These are phyloP conservation scores for Lepus timidus DNA, from an alignment of 2,113 vertebrate genomes.

Conservation along the genomic window DNA sequence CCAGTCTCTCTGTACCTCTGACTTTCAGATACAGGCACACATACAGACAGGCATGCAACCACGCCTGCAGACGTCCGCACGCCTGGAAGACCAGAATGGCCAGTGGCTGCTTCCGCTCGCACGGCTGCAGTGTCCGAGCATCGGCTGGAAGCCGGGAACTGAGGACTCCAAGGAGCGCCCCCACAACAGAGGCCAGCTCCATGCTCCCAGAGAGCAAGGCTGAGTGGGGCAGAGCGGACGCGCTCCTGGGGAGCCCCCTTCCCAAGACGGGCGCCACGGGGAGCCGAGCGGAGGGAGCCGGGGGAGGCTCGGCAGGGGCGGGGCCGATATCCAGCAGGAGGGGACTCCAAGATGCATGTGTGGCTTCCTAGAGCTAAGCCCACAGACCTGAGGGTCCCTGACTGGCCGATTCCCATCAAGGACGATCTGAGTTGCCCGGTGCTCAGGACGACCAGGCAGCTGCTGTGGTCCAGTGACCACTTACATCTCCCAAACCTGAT, in stretches of 20 bases:
- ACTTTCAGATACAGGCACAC: no score
- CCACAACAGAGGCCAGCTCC: accelerated
- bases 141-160: neutral
- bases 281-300: no score
- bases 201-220: no score
- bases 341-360: neutral
- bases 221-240: no score
- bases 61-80: no score
- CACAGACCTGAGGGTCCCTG: no score
- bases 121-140: neutral
- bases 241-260: no score
- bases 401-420: neutral
- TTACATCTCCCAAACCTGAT: constrained; percentile 44
- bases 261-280: no score
- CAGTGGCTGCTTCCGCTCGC: neutral
- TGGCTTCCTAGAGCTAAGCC: accelerated
- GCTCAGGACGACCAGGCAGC: neutral
- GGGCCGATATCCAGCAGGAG: neutral
- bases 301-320: no score
- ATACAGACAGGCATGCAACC: no score
- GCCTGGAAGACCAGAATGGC: neutral
- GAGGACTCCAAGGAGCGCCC: accelerated
- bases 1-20: no score
- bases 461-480: neutral
- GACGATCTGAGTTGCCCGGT: neutral